Conservation (phyloP, 1,140 invertebrate species). For the Cyclargus thomasi region DNA sequence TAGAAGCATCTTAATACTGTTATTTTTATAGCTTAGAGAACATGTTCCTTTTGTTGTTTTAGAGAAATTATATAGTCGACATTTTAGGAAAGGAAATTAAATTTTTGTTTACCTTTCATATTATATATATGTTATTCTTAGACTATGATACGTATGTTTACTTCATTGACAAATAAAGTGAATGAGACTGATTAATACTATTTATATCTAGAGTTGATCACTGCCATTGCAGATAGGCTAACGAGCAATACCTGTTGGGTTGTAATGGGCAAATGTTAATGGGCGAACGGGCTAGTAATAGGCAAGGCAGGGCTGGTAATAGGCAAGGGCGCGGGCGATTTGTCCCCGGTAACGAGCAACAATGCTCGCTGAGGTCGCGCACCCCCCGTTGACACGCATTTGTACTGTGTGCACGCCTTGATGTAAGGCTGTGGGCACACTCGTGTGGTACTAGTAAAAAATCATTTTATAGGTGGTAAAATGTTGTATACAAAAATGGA, state of each 20-base stretch:
- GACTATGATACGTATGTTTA: too few relatives aligned
- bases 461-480: too few relatives aligned
- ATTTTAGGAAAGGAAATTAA: too few relatives aligned
- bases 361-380: slow-evolving; percentile 55
- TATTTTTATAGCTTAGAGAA: not conserved
- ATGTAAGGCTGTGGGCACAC: slow-evolving; percentile 15
- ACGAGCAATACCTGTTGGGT: slow-evolving; percentile 1
- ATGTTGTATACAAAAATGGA: too few relatives aligned
- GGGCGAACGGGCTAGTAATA: slow-evolving; percentile 3
- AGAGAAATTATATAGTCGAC: too few relatives aligned
- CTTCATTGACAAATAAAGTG: too few relatives aligned
- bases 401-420: slow-evolving; percentile 36
- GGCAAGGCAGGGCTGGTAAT: slow-evolving; percentile 2
- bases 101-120: too few relatives aligned
- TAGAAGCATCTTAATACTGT: not conserved
- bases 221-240: not conserved
- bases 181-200: too few relatives aligned
- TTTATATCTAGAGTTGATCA: not conserved
- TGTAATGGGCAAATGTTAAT: not conserved
- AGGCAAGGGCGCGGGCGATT: slow-evolving; percentile 38
- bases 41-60: not conserved
- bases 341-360: slow-evolving; percentile 59
- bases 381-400: slow-evolving; percentile 57
- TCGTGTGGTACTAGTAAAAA: not conserved
- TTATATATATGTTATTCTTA: too few relatives aligned